A percentile compares a stretch with the other conserved stretches of the same genome.
phyloP scores from a whole-genome alignment of 1,140 invertebrate genomes.

The Lepidurus arcticus region DNA sequence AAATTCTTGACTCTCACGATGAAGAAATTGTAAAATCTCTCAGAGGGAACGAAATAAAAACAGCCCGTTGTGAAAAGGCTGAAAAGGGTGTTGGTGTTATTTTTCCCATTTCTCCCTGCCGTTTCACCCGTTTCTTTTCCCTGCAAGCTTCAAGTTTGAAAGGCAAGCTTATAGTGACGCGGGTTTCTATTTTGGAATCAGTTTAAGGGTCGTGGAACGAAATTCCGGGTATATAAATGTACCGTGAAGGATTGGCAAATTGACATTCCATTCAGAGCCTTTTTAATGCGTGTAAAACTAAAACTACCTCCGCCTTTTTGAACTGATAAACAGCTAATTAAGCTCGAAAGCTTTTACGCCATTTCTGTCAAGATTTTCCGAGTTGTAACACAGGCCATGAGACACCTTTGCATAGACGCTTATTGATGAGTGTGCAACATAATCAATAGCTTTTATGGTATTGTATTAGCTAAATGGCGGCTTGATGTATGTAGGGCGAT shows the following conservation, averaged over 20 bases:
- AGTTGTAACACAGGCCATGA: neutral
- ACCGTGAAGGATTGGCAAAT: neutral
- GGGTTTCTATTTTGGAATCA: too few species aligned
- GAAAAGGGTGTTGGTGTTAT: too few species aligned
- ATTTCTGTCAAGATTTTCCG: neutral
- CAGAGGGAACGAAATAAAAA: too few species aligned
- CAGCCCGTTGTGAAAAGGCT: too few species aligned
- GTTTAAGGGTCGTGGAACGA: neutral
- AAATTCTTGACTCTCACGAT: too few species aligned
- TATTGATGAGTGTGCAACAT: neutral
- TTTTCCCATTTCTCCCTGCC: too few species aligned
- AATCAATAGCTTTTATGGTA: constrained; percentile 12
- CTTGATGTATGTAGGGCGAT: neutral
- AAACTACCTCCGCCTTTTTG: neutral
- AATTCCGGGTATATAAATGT: neutral
- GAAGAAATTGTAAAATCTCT: too few species aligned
- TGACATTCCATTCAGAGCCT: neutral
- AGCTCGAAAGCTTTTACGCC: neutral
- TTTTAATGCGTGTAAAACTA: neutral
- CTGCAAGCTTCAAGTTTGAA: too few species aligned
- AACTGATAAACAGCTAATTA: neutral
- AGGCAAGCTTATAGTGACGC: too few species aligned
- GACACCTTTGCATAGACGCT: neutral
- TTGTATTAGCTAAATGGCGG: neutral
- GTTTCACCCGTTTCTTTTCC: too few species aligned